Evolutionary conservation across 2,113 vertebrate species (phyloP).

Genomic region (Opisthocomus hoazin): DNA sequence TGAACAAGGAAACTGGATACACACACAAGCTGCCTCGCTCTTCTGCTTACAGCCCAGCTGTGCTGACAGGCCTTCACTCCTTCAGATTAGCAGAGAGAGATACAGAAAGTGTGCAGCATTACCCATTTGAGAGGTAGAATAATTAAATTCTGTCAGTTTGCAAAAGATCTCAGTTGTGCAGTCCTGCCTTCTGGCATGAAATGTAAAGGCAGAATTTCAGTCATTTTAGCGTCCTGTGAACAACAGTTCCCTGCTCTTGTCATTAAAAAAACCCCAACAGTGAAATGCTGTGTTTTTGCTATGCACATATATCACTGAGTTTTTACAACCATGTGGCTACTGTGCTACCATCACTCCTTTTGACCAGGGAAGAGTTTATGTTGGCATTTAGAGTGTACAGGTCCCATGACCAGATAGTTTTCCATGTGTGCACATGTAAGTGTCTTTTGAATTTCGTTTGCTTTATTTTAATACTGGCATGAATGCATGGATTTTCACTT

Average conservation of each 20-base stretch:
- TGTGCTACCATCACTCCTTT: not conserved
- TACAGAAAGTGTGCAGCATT: not conserved
- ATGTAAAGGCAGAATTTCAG: not conserved
- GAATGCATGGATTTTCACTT: not conserved
- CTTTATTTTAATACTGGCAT: not conserved
- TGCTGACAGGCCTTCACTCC: not conserved
- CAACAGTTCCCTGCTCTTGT: not conserved
- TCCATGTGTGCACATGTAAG: not conserved
- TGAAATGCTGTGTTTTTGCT: not conserved
- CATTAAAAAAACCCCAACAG: not conserved
- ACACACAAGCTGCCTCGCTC: not conserved
- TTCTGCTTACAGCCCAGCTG: constrained; percentile 7
- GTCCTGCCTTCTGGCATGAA: not conserved
- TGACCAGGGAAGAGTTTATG: not conserved
- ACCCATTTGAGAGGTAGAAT: not conserved
- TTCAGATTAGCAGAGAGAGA: not conserved
- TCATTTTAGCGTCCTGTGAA: not conserved
- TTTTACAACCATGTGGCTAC: not conserved
- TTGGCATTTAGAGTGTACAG: not conserved
- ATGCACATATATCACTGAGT: not conserved
- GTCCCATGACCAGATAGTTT: not conserved
- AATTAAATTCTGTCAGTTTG: not conserved
- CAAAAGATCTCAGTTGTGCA: not conserved
- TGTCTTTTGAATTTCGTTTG: not conserved
- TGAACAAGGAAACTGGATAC: constrained; percentile 38